Base-by-base conservation (phyloP, 2,888 invertebrate genomes). In the Zootermopsis nevadensis region DNA sequence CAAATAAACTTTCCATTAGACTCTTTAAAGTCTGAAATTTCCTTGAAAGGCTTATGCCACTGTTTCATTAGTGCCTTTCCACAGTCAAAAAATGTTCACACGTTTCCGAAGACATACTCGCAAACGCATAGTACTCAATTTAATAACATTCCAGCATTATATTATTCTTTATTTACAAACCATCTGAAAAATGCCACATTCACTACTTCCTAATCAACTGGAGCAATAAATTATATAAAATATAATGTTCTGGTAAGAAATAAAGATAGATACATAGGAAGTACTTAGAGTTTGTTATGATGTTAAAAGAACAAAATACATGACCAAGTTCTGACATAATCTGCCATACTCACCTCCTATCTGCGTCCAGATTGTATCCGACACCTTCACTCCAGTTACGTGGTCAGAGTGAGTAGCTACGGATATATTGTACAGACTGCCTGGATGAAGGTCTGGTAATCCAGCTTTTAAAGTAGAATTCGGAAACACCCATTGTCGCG, bases 341-440 rank as follows among this genome's bases (percentile, higher is more conserved):
- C 1, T 48, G 83, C 86, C 87, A 90, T 90, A 89, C 66, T 79
- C n/a, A 79, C 79, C 79, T 55, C 94, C 95, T 77, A 97, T 94
- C 81, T 92, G 89, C 0, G 97, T 97, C 89, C 93, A 94, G 27
- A 92, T 92, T 35, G 90, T 89, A 8, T 91, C 88, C 35, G 90
- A 92, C 1, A 91, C 90, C 31, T 91, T 90, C 0, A 93, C 92
- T 27, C 96, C 95, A 84, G 89, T 90, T 24, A 91, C 93, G 86
- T 91, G 90, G 85, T 88, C 91, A 88, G 93, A 94, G 35, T 91
- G 90, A 0, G 96, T 95, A 38, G 91, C 91, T 1, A 97, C 91
- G 60, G 94, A 93, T 35, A 97, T 91, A 85, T 94, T 94, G 88
- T 97, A 97, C 83, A 91, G 90, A 0, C 95, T 94, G 0, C 95